phyloP scores from a whole-genome alignment of 2,113 vertebrate genomes.

The Seriola dumerili region DNA sequence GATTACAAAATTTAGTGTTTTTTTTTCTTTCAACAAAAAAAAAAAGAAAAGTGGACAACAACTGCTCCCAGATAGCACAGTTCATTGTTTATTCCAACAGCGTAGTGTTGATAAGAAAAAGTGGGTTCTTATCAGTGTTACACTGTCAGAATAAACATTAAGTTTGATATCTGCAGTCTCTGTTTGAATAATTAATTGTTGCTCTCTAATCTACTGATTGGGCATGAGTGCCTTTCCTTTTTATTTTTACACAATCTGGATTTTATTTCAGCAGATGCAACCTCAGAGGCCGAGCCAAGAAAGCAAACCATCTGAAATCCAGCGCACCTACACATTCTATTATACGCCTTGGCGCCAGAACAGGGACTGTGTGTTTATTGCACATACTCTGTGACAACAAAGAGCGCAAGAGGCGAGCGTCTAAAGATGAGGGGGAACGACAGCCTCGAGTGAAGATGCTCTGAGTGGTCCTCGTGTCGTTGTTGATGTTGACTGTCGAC shows the following conservation, averaged over 20 bases:
- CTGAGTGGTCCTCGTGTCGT: slow-evolving; percentile 17
- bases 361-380: slow-evolving; percentile 34
- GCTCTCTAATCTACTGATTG: slow-evolving; percentile 13
- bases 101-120: slow-evolving; percentile 22
- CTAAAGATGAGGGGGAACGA: slow-evolving; percentile 2
- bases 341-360: slow-evolving; percentile 34
- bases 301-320: slow-evolving; percentile 33
- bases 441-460: slow-evolving; percentile 55
- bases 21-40: not conserved
- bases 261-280: slow-evolving; percentile 31
- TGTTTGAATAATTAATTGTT: slow-evolving; percentile 47
- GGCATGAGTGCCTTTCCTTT: not conserved
- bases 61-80: not conserved
- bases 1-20: not conserved
- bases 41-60: not conserved
- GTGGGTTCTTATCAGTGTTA: slow-evolving; percentile 11
- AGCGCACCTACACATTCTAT: slow-evolving; percentile 40
- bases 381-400: slow-evolving; percentile 53
- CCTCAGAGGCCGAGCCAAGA: slow-evolving; percentile 16
- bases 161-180: slow-evolving; percentile 16
- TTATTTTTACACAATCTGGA: not conserved
- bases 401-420: slow-evolving; percentile 10
- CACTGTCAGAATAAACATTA: slow-evolving; percentile 30
- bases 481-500: slow-evolving; percentile 17
- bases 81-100: slow-evolving; percentile 47